These are phyloP conservation scores for Tuberolachnus salignus DNA, from an alignment of 2,888 invertebrate genomes.

Conservation along the genomic window DNA sequence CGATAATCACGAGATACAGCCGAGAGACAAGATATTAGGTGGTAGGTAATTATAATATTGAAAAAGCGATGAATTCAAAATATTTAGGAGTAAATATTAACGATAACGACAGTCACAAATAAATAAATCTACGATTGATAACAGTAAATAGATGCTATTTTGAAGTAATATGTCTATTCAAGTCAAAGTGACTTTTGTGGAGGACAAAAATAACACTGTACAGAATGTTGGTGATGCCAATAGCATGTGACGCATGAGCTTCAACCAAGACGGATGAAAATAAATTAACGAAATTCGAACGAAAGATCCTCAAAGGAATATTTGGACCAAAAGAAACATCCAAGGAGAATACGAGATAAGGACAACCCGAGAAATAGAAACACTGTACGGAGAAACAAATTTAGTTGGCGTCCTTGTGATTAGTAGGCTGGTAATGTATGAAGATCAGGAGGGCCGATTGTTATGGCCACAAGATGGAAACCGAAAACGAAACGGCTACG, in stretches of 20 bases:
- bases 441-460: too few relatives aligned
- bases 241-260: not conserved
- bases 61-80: not conserved
- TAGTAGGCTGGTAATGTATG: too few relatives aligned
- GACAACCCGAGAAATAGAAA: too few relatives aligned
- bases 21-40: not conserved
- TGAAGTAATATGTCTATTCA: not conserved
- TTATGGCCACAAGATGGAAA: too few relatives aligned
- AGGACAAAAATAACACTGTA: not conserved
- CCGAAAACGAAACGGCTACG: too few relatives aligned
- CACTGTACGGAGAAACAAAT: too few relatives aligned
- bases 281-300: not conserved
- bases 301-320: constrained; percentile 4
- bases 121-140: too few relatives aligned
- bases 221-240: not conserved
- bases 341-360: not conserved
- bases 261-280: not conserved
- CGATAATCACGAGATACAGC: constrained; percentile 10
- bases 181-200: not conserved
- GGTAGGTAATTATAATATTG: not conserved
- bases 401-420: too few relatives aligned
- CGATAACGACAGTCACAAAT: too few relatives aligned
- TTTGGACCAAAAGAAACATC: constrained; percentile 1
- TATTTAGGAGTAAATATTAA: not conserved
- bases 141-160: not conserved